Evolutionary conservation across 2,113 vertebrate species (phyloP), one percentile per base, ranked within the genome.

Genomic region (Hoplias malabaricus): DNA sequence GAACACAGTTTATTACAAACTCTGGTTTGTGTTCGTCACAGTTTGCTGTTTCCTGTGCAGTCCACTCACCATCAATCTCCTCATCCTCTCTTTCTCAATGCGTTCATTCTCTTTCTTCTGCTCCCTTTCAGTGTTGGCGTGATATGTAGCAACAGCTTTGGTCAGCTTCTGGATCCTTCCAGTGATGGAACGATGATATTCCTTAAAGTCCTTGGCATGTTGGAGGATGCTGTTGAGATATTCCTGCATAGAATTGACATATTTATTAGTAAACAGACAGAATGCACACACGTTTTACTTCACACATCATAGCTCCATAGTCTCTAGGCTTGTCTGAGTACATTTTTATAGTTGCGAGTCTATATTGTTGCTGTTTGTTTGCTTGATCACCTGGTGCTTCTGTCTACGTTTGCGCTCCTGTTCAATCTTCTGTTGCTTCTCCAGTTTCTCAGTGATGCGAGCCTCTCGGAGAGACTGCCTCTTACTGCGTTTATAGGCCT

Each of bases 141-240:
- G 97, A 82, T 99, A 98, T 0, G 96, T 99, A 74, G 97, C 93
- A 82, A 99, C 96, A 0, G 97, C 97, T 90, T 99, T 99, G 34
- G 97, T 99, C 73, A 97, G 92, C 82, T 98, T 98, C 84, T 99
- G 97, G 77, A 99, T 94, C 80, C 98, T 98, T 0, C 95, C 97
- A 0, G 94, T 98, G 85, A 99, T 96, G 0, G 96, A 97, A 34
- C 96, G 93, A 72, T 99, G 97, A 82, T 96, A 99, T 25, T 99
- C 97, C 83, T 98, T 99, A 84, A 99, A 99, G 81, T 99, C 97
- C 88, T 99, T 99, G 74, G 97, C 97, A 0, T 99, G 97, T 85
- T 98, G 96, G 46, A 99, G 93, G 73, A 99, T 99, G 93, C 97
- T 99, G 73, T 98, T 98, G 92, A 99, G 95, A 94, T 99, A 99